Conservation (phyloP, 1,140 invertebrate genomes). For the Megathymus violae region DNA sequence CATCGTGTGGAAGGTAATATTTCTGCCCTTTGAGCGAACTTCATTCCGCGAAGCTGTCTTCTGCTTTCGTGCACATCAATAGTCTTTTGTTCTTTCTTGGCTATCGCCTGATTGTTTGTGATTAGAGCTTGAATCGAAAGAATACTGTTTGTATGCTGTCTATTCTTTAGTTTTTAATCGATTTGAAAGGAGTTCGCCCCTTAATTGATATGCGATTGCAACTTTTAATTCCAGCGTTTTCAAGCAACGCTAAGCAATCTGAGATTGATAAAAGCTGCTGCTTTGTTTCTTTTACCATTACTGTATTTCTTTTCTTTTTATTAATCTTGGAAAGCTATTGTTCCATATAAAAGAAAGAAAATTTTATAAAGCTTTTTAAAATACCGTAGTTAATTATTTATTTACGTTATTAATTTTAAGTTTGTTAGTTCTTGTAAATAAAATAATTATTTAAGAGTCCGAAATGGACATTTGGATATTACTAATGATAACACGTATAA, state of each 20-base stretch:
- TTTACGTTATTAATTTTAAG: neutral
- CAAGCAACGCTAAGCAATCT: constrained; percentile 19
- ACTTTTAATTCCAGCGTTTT: constrained; percentile 26
- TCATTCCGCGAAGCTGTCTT: constrained; percentile 21
- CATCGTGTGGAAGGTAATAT: constrained; percentile 34
- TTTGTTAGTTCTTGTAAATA: too few species aligned
- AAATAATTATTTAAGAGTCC: too few species aligned
- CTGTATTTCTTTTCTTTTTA: constrained; percentile 5
- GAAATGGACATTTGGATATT: too few species aligned
- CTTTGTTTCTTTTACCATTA: constrained; percentile 16
- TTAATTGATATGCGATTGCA: constrained; percentile 18
- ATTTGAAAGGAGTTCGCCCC: constrained; percentile 24
- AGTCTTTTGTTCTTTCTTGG: constrained; percentile 31
- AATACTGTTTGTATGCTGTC: constrained; percentile 13
- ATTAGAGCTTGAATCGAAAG: constrained; percentile 28
- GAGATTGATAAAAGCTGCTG: constrained; percentile 8
- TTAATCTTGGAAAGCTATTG: neutral
- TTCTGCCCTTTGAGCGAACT: constrained; percentile 28
- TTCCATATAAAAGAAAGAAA: neutral
- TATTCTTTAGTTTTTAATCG: constrained; percentile 30
- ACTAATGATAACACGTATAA: too few species aligned
- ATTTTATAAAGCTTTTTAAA: neutral
- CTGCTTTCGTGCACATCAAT: constrained; percentile 20
- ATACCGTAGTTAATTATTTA: neutral
- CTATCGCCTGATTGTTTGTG: constrained; percentile 35